Percentiles rank a stretch among this genome's conserved stretches.
These are phyloP conservation scores for Pangasius krempfi DNA, from an alignment of 2,797 vertebrate species.

Conservation along the genomic window DNA sequence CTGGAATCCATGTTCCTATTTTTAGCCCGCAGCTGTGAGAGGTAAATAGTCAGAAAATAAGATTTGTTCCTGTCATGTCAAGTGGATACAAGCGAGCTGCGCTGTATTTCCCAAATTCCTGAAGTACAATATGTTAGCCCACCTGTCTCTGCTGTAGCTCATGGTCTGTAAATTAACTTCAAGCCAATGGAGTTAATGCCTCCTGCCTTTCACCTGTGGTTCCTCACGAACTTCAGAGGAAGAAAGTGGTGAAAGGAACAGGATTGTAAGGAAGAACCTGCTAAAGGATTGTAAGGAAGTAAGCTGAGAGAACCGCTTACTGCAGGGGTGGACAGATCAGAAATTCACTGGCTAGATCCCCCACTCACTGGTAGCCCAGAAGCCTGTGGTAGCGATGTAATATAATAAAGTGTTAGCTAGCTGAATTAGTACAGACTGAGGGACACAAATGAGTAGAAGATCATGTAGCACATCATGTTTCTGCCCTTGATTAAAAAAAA, in stretches of 20 bases:
- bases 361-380: no score
- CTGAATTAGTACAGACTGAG: no score
- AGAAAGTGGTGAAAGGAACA: neutral
- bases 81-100: neutral
- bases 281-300: neutral
- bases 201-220: neutral
- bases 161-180: neutral
- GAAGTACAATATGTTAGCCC: conserved; percentile 13
- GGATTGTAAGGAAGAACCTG: neutral
- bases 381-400: neutral
- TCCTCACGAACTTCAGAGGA: neutral
- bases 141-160: neutral
- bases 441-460: neutral
- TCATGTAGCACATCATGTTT: neutral
- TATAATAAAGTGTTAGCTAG: neutral
- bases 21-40: conserved; percentile 20
- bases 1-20: conserved; percentile 1
- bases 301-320: neutral
- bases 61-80: conserved; percentile 30
- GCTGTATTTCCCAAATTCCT: conserved; percentile 3
- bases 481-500: neutral
- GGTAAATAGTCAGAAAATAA: conserved; percentile 22
- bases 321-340: no score
- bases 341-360: neutral
- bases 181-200: neutral